phyloP scores from a whole-genome alignment of 2,797 vertebrate species.

The Peromyscus aztecus region DNA sequence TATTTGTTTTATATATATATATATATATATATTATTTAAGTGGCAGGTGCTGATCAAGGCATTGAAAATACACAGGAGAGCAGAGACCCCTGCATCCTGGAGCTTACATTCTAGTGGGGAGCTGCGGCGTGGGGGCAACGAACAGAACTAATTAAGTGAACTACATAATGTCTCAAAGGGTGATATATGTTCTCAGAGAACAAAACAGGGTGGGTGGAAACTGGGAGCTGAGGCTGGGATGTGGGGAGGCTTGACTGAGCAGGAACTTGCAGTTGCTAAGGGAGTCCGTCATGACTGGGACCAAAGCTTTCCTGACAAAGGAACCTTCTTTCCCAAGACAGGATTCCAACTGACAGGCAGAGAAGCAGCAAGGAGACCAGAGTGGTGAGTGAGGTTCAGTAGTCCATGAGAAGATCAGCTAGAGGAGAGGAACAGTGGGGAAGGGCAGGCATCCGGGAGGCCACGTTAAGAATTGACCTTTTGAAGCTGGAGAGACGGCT shows the following conservation, averaged over 20 bases:
- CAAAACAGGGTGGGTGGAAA: too few species aligned
- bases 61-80: neutral
- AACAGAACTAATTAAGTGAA: neutral
- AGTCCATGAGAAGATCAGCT: too few species aligned
- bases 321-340: neutral
- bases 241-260: neutral
- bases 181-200: neutral
- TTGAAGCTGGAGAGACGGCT: neutral
- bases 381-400: neutral
- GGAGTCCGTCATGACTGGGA: neutral
- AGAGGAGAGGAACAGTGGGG: neutral
- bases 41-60: neutral
- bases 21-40: too few species aligned
- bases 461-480: neutral
- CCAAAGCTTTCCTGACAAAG: neutral
- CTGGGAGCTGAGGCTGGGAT: neutral
- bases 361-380: neutral
- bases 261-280: neutral
- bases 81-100: neutral
- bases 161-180: too few species aligned
- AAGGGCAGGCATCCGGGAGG: neutral
- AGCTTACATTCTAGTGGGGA: neutral
- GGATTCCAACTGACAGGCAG: rapidly evolving
- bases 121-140: too few species aligned
- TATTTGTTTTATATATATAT: too few species aligned